Base-by-base conservation (phyloP, 2,113 vertebrate genomes). In the Sapayoa aenigma region DNA sequence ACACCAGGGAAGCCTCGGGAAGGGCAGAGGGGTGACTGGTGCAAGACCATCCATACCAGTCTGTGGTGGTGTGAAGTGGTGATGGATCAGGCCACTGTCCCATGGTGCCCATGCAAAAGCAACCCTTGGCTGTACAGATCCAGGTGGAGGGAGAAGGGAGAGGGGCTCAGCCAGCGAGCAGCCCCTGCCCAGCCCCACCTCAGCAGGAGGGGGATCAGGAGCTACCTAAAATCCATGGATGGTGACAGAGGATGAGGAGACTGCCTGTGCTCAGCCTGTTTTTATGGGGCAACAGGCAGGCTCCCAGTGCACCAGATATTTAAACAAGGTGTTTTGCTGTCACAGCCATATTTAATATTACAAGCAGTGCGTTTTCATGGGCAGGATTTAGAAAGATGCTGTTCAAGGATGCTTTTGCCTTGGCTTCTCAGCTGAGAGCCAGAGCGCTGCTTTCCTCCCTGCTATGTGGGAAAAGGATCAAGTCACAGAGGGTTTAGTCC, bases 321-420 rank as follows among this genome's bases (percentile, higher is more conserved):
- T 49, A 55, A 93, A 42, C 84, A 69, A 93, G 87, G 77, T 81
- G n/a, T 89, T 95, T 58, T 95, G 77, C 90, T 89, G 84, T 55
- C 87, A 78, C 69, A 62, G 87, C 80, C 68, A 20, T 74, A 66
- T 93, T 94, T 84, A 77, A 58, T 74, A 42, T 50, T 77, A 60
- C 55, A 39, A 60, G 73, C 80, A 81, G 73, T 4, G 11, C 9
- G 33, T 59, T 91, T 84, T 53, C 55, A 52, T 3, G 6, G 66
- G 59, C 69, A 74, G 52, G 37, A 20, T 49, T 84, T 67, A 44
- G 60, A 90, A 75, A 50, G 35, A 50, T 16, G 82, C 66, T 75
- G 47, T 60, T 92, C 35, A 28, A 78, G 66, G 66, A 62, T 21
- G 50, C 22, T 66, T 49, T 83, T 5, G 1, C 44, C 44, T 86